Conservation (phyloP, 2,888 invertebrate species). For the Phalera bucephala region DNA sequence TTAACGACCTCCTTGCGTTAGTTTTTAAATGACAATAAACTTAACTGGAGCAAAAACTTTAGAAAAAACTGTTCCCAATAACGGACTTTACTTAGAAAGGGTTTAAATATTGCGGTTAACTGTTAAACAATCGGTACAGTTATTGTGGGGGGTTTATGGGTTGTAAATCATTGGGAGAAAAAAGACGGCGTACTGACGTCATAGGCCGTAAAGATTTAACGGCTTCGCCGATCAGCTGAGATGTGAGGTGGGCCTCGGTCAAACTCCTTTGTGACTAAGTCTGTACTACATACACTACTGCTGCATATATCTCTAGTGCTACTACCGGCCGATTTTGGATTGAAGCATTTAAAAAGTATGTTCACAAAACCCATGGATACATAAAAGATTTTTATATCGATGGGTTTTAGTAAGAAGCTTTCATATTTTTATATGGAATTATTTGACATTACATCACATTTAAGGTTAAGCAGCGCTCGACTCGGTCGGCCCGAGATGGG, state of each 20-base stretch:
- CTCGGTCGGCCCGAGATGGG: too few species aligned
- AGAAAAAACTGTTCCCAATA: constrained; percentile 47
- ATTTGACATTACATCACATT: too few species aligned
- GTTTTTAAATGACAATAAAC: constrained; percentile 50
- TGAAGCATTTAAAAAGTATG: too few species aligned
- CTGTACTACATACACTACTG: constrained; percentile 5
- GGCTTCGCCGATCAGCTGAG: constrained; percentile 71
- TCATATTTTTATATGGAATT: too few species aligned
- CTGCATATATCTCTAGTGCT: background rate
- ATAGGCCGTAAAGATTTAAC: constrained; percentile 74
- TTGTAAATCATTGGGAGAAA: constrained; percentile 77
- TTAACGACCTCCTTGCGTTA: constrained; percentile 57
- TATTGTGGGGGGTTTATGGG: constrained; percentile 77
- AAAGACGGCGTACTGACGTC: constrained; percentile 69
- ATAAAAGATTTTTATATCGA: too few species aligned
- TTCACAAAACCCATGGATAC: too few species aligned
- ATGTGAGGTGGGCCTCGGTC: constrained; percentile 53
- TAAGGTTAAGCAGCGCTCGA: too few species aligned
- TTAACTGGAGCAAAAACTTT: constrained; percentile 74
- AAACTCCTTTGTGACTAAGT: constrained; percentile 16
- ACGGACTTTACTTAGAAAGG: constrained; percentile 75
- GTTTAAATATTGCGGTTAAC: constrained; percentile 81
- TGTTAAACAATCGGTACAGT: constrained; percentile 80
- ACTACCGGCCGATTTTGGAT: too few species aligned
- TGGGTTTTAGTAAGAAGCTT: too few species aligned